A percentile compares a stretch with the other conserved stretches of the same genome.
phyloP scores from a whole-genome alignment of 1,140 invertebrate genomes.

The Lepidurus couesii region DNA sequence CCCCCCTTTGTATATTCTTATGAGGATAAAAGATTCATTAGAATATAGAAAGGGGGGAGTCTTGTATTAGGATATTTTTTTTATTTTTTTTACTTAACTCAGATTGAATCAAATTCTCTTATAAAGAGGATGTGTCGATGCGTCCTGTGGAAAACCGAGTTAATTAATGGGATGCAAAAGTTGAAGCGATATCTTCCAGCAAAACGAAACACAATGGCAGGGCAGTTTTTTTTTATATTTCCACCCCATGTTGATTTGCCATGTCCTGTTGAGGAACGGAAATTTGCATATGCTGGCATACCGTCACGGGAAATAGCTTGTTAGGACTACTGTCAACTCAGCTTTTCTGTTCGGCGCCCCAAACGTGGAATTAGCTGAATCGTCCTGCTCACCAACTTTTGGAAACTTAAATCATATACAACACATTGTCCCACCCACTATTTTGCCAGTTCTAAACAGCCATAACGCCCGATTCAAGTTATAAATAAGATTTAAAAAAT shows the following conservation, averaged over 20 bases:
- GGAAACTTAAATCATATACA: background rate
- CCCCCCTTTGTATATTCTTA: no score
- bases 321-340: slow-evolving; percentile 19
- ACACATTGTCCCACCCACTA: no score
- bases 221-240: no score
- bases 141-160: background rate
- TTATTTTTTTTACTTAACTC: no score
- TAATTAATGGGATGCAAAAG: slow-evolving; percentile 17
- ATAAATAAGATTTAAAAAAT: no score
- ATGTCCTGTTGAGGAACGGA: slow-evolving; percentile 21
- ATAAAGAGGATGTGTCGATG: background rate
- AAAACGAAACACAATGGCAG: background rate
- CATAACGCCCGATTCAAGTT: no score
- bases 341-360: background rate
- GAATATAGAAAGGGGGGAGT: no score
- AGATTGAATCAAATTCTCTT: no score
- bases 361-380: background rate
- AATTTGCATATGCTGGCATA: slow-evolving; percentile 22
- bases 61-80: no score
- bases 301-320: slow-evolving; percentile 13
- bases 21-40: no score
- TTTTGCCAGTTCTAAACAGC: no score
- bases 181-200: background rate
- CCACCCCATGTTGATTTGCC: background rate
- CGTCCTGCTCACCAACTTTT: background rate